phyloP scores from a whole-genome alignment of 1,140 invertebrate genomes.

The Latrodectus geometricus region DNA sequence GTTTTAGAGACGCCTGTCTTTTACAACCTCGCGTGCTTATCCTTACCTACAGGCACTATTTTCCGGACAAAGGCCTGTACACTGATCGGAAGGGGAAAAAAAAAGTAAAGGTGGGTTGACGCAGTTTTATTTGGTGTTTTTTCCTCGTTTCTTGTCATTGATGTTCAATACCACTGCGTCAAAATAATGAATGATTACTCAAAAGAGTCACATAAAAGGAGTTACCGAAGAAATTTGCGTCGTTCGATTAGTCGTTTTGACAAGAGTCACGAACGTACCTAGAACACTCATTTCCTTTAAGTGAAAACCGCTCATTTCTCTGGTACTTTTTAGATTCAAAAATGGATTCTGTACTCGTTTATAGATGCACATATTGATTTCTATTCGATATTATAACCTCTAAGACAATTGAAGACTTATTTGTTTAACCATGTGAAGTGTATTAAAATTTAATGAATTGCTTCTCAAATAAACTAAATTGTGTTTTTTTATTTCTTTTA shows the following conservation, averaged over 20 bases:
- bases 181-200: conserved; percentile 9
- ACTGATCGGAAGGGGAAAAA: background rate
- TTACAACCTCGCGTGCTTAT: background rate
- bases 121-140: background rate
- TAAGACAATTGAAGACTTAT: too few species aligned
- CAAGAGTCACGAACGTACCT: background rate
- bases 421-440: too few species aligned
- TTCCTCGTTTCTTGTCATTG: background rate
- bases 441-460: too few species aligned
- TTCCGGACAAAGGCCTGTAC: too few species aligned
- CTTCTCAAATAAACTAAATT: too few species aligned
- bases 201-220: background rate
- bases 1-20: background rate
- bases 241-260: background rate
- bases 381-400: too few species aligned
- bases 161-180: conserved; percentile 1
- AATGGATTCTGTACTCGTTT: too few species aligned
- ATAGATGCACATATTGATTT: too few species aligned
- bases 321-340: too few species aligned
- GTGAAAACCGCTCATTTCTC: background rate
- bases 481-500: too few species aligned
- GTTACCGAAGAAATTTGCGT: background rate
- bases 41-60: background rate
- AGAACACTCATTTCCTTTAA: background rate
- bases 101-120: background rate